These are phyloP conservation scores for Barnardius zonarius DNA, from an alignment of 2,113 vertebrate species.

Conservation along the genomic window DNA sequence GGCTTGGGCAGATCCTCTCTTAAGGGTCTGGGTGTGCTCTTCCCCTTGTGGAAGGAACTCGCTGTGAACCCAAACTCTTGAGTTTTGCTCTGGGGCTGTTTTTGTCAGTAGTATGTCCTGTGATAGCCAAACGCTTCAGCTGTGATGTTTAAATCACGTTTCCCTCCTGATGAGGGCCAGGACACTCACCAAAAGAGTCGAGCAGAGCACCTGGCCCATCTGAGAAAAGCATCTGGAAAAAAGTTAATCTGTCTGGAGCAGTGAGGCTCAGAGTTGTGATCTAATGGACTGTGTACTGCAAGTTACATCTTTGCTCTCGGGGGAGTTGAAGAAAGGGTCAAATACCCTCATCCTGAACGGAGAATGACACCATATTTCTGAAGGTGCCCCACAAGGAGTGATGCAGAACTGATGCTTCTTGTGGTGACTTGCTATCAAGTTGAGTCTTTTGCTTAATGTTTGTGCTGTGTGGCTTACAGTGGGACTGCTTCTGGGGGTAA, in stretches of 20 bases:
- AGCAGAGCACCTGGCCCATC: background rate
- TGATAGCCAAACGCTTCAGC: fast-evolving
- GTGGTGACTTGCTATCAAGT: background rate
- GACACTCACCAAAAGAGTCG: background rate
- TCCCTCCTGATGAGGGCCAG: background rate
- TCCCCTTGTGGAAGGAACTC: background rate
- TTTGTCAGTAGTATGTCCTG: background rate
- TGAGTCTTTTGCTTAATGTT: background rate
- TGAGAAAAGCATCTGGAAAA: background rate
- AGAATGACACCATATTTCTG: background rate
- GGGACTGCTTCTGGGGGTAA: background rate
- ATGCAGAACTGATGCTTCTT: background rate
- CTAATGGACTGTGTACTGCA: background rate
- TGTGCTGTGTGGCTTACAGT: background rate
- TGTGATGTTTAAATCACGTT: fast-evolving
- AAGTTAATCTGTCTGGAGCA: background rate
- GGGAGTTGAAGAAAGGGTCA: background rate
- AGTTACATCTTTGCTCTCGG: background rate
- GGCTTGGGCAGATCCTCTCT: background rate
- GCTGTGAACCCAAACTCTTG: background rate
- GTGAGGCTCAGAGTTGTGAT: background rate
- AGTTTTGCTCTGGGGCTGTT: background rate
- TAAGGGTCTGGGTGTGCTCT: background rate
- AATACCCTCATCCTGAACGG: background rate
- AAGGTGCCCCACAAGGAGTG: background rate